Conservation (phyloP, 2,888 invertebrate species). For the Bimastos eiseni region DNA sequence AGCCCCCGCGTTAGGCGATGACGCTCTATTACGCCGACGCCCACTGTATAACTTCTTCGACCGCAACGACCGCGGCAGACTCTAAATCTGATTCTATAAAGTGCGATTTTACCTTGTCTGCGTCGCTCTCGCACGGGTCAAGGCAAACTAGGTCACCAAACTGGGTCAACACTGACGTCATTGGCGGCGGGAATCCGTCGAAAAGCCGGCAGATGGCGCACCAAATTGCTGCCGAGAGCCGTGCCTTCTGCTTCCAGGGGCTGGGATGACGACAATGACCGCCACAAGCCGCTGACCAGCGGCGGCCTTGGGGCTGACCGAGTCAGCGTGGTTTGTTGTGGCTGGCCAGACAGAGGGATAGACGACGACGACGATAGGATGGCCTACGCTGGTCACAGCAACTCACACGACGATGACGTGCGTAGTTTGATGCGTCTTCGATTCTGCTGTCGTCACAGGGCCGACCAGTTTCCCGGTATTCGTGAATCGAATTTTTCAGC, state of each 20-base stretch:
- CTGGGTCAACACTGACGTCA: slow-evolving; percentile 13
- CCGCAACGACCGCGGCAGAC: no score
- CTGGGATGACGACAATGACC: neutral
- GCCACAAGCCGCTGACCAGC: neutral
- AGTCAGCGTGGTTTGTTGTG: neutral
- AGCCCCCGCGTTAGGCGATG: neutral
- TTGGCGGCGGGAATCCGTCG: slow-evolving; percentile 23
- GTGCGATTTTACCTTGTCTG: neutral
- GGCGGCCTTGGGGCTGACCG: slow-evolving; percentile 13
- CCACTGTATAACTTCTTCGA: neutral
- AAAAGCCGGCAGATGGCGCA: neutral
- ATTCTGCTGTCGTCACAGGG: neutral
- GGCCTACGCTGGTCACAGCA: neutral
- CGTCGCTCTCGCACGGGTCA: neutral
- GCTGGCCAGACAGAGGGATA: slow-evolving; percentile 5
- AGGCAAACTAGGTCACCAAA: neutral
- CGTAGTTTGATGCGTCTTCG: neutral
- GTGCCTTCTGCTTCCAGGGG: neutral
- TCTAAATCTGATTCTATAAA: neutral
- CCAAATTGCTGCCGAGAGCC: neutral
- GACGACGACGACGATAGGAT: neutral
- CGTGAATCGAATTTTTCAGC: neutral
- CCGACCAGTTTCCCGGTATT: neutral
- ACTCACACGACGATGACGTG: slow-evolving; percentile 1
- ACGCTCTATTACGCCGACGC: neutral